Evolutionary conservation across 2,888 invertebrate species (phyloP).

Genomic region (Polymixis flavicincta): DNA sequence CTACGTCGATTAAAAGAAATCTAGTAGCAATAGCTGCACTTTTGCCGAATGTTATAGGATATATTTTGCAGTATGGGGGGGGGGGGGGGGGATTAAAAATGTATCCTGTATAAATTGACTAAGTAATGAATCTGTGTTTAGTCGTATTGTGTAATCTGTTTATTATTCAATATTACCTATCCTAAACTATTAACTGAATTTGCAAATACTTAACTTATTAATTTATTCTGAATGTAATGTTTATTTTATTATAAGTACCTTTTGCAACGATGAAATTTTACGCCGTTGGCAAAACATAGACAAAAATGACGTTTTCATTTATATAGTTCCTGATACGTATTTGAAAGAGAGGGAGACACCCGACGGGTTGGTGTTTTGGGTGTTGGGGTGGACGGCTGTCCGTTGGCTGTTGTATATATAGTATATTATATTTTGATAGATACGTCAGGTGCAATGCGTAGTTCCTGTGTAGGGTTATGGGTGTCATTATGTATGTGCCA

Average conservation of each 20-base stretch:
- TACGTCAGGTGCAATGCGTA: not conserved
- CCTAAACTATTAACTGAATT: too few relatives aligned
- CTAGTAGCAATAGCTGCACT: too few relatives aligned
- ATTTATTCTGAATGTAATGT: too few relatives aligned
- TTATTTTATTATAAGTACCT: too few relatives aligned
- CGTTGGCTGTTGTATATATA: not conserved
- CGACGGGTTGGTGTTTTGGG: not conserved
- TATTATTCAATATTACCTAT: not conserved
- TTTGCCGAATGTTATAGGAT: too few relatives aligned
- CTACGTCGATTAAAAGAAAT: too few relatives aligned
- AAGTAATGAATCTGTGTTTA: too few relatives aligned
- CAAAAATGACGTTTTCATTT: not conserved
- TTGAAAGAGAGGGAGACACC: not conserved
- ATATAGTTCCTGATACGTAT: not conserved
- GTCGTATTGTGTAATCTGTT: not conserved
- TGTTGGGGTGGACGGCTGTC: not conserved
- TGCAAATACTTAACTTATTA: not conserved
- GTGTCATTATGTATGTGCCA: not conserved
- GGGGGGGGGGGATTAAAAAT: too few relatives aligned
- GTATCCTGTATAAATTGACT: too few relatives aligned
- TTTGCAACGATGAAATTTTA: not conserved
- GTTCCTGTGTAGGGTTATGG: not conserved
- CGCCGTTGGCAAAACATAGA: not conserved
- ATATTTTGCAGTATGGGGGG: not conserved
- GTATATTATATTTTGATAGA: not conserved